Conservation (phyloP, 2,888 invertebrate genomes). For the Icerya purchasi region DNA sequence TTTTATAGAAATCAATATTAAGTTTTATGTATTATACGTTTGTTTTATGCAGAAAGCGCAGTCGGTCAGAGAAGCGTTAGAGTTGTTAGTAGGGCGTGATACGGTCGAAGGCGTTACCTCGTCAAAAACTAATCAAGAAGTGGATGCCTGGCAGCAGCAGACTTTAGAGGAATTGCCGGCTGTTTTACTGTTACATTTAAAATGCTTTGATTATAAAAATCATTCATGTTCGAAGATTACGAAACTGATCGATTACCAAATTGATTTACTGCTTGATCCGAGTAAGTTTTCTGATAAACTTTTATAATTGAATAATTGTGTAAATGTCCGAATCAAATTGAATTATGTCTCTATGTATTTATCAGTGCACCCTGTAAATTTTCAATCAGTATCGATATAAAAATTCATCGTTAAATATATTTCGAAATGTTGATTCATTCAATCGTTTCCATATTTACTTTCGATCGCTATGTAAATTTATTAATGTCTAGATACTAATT, state of each 20-base stretch:
- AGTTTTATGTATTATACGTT: not conserved
- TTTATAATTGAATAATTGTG: too few species aligned
- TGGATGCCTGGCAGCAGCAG: conserved; percentile 75
- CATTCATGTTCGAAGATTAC: conserved; percentile 80
- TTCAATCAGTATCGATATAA: too few species aligned
- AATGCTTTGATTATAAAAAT: conserved; percentile 72
- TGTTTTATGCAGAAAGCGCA: conserved; percentile 42
- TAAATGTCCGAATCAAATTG: too few species aligned
- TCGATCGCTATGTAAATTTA: too few species aligned
- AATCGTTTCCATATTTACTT: too few species aligned
- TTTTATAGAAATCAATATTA: too few species aligned
- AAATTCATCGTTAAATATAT: too few species aligned
- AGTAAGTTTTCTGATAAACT: too few species aligned
- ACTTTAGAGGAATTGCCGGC: conserved; percentile 74
- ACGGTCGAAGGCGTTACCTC: conserved; percentile 69
- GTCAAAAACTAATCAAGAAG: conserved; percentile 54
- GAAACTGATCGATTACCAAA: conserved; percentile 72
- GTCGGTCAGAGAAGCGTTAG: conserved; percentile 68
- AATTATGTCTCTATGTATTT: too few species aligned
- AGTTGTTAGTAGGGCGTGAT: conserved; percentile 52
- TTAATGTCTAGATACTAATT: too few species aligned
- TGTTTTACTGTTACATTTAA: conserved; percentile 73
- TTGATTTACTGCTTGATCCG: conserved; percentile 72
- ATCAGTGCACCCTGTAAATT: too few species aligned
- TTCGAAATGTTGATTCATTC: too few species aligned